Percentiles rank a stretch among this genome's conserved stretches.
Conservation (phyloP, 2,113 vertebrate genomes). For the Thryonomys swinderianus region DNA sequence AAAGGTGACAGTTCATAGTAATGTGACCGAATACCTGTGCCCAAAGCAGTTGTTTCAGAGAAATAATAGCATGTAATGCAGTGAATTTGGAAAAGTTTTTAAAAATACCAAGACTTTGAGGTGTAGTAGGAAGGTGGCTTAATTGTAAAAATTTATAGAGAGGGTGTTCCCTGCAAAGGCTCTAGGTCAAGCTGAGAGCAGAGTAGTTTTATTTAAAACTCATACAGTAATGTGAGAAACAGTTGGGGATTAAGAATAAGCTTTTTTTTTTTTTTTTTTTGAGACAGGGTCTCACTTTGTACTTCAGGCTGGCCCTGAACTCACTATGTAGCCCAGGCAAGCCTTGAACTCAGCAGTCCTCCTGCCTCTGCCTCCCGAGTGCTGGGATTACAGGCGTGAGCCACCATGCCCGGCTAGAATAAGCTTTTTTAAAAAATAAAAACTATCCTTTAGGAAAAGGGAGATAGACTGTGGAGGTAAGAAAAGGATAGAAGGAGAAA, state of each 20-base stretch:
- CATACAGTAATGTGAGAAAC: conserved; percentile 8
- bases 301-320: too few relatives aligned
- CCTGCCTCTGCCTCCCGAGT: too few relatives aligned
- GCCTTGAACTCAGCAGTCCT: too few relatives aligned
- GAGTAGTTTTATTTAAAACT: conserved; percentile 39
- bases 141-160: not conserved
- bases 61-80: not conserved
- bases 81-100: conserved; percentile 9
- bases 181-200: not conserved
- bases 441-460: not conserved
- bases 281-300: too few relatives aligned
- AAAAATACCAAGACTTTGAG: not conserved
- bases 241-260: not conserved
- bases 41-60: conserved; percentile 26
- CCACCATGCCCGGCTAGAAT: too few relatives aligned
- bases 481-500: not conserved
- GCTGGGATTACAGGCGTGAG: too few relatives aligned
- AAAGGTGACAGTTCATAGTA: not conserved
- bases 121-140: not conserved
- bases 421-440: not conserved
- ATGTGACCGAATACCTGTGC: not conserved
- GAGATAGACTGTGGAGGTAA: not conserved
- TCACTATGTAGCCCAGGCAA: too few relatives aligned
- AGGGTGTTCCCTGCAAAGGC: not conserved
- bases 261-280: too few relatives aligned